Conservation (phyloP, 2,797 vertebrate species). For the Girardinus metallicus region DNA sequence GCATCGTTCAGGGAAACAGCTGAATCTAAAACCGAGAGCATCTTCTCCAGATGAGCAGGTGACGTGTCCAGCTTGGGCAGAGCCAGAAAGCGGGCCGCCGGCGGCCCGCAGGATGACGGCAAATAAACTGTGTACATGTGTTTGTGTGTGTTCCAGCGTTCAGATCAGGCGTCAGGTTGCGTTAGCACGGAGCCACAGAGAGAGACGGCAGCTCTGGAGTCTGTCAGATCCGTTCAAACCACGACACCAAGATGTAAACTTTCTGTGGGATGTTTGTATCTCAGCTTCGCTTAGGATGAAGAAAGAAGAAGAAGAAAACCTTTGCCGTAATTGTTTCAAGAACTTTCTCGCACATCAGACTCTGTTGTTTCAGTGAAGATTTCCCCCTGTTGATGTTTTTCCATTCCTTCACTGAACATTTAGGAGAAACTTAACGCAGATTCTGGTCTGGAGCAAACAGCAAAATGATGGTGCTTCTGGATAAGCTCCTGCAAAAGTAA, state of each 20-base stretch:
- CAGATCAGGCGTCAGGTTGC: neutral
- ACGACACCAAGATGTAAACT: neutral
- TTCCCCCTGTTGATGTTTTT: neutral
- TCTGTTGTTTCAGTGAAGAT: neutral
- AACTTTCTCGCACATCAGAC: conserved; percentile 1
- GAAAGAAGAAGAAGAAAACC: conserved; percentile 3
- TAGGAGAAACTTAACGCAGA: neutral
- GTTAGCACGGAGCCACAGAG: neutral
- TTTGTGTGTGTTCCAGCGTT: conserved; percentile 1
- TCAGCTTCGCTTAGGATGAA: conserved; percentile 1
- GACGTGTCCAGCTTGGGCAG: neutral
- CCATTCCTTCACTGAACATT: neutral
- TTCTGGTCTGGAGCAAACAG: neutral
- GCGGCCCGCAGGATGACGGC: neutral
- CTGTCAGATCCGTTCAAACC: conserved; percentile 2
- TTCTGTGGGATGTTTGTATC: neutral
- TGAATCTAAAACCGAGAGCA: neutral
- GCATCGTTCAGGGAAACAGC: neutral
- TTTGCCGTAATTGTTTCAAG: conserved; percentile 18
- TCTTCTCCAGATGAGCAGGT: conserved; percentile 1
- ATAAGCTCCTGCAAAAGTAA: neutral
- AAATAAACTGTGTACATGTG: conserved; percentile 6
- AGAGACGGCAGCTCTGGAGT: neutral
- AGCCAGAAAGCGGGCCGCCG: neutral
- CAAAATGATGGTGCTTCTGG: neutral